Evolutionary conservation across 2,797 vertebrate genomes (phyloP).

Genomic region (Ctenochaetus hawaiiensis): DNA sequence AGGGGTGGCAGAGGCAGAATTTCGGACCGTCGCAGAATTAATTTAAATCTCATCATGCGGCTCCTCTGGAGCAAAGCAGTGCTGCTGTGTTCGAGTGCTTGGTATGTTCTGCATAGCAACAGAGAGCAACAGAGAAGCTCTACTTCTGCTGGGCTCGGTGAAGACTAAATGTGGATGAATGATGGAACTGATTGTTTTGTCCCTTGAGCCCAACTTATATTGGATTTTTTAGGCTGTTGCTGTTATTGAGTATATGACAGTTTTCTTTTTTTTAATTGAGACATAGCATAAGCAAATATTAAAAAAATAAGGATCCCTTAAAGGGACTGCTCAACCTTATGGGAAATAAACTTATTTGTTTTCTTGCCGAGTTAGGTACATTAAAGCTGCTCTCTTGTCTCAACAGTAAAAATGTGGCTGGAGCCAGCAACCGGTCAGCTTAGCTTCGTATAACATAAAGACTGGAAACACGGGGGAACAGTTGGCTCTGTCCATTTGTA

Average conservation of each 20-base stretch:
- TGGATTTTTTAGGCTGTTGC: not conserved
- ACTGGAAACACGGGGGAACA: too few species aligned
- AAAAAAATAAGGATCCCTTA: not conserved
- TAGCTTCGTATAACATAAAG: too few species aligned
- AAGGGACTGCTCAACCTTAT: not conserved
- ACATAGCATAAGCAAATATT: not conserved
- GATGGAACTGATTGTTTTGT: not conserved
- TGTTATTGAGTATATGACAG: not conserved
- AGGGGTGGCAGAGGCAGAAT: constrained; percentile 73
- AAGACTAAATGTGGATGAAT: constrained; percentile 21
- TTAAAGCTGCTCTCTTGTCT: too few species aligned
- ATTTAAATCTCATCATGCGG: constrained; percentile 88
- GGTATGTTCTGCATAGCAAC: constrained; percentile 81
- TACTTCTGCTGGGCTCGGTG: constrained; percentile 48
- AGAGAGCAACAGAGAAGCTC: constrained; percentile 78
- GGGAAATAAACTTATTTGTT: not conserved
- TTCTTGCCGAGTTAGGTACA: too few species aligned
- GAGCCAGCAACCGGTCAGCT: too few species aligned
- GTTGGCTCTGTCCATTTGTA: too few species aligned
- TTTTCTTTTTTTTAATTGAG: not conserved
- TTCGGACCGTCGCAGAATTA: constrained; percentile 84
- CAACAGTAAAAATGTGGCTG: too few species aligned
- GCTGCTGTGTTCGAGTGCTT: constrained; percentile 69
- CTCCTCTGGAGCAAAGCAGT: constrained; percentile 74
- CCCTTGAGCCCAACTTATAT: not conserved